Base-by-base conservation (phyloP, 2,888 invertebrate genomes). In the Julus scandinavius region DNA sequence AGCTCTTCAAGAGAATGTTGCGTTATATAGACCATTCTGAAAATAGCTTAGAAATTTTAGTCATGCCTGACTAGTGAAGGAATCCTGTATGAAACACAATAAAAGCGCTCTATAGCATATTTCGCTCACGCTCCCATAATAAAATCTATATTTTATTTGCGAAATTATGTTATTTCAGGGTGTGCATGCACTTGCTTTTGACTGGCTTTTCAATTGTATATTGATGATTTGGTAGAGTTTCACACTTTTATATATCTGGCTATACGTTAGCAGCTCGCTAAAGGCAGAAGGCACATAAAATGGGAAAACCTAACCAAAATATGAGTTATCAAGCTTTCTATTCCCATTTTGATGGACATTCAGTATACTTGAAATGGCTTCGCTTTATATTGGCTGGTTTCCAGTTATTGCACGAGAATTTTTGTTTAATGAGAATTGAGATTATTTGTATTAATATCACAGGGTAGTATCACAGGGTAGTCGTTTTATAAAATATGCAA, bases 61-160 rank as follows among this genome's bases (percentile, higher is more conserved):
- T 80, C 80, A 38, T 80, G 80, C 29, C 80, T 80, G 38, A 11
- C 80, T 38, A 38, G 9, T 38, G 38, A 80, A 9, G 38, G 80
- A 80, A 80, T 29, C 38, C 11, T 38, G 0, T 80, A 20, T 38
- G 80, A 80, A 80, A 80, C 80, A 80, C 80, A 80, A 80, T 80
- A 80, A 80, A 38, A 45, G 38, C 9, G 29, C 38, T 80, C 80
- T 38, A 80, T 80, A 80, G 80, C 80, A 80, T 80, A 38, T 80
- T 38, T 7, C 80, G 80, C 80, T 80, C 80, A 80, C 80, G 38
- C 80, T 38, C 38, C 38, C 80, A 80, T 80, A 80, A 80, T 80
- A 80, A 80, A 80, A 80, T 80, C 38, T 80, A 80, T 80, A 80
- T 80, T 80, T 38, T 80, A 80, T 80, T 80, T 80, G 80, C 38